These are phyloP conservation scores for Macrotus californicus DNA, from an alignment of 2,113 vertebrate species.

Conservation along the genomic window DNA sequence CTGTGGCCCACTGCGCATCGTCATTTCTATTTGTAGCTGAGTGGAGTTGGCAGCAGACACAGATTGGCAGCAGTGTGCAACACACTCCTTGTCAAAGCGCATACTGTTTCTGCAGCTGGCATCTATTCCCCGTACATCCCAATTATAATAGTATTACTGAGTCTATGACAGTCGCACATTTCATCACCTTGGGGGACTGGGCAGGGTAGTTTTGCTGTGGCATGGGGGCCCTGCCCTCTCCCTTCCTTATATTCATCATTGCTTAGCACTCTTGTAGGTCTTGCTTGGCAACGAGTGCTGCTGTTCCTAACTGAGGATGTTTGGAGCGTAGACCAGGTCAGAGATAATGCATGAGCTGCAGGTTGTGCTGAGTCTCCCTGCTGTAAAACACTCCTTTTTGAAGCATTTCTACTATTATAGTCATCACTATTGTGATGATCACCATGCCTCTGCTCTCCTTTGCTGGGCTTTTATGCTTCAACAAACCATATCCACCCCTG, in stretches of 20 bases:
- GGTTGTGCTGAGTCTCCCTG: not conserved
- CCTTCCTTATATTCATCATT: slow-evolving; percentile 5
- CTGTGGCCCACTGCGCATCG: slow-evolving; percentile 39
- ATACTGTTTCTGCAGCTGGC: slow-evolving; percentile 75
- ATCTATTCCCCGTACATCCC: slow-evolving; percentile 71
- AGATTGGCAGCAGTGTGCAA: slow-evolving; percentile 58
- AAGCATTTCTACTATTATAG: slow-evolving; percentile 31
- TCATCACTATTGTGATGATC: not conserved
- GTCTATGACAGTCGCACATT: slow-evolving; percentile 69
- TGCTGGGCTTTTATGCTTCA: not conserved
- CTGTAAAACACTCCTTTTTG: slow-evolving; percentile 29
- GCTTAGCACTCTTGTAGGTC: slow-evolving; percentile 52
- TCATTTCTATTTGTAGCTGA: slow-evolving; percentile 74
- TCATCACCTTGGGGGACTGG: slow-evolving; percentile 62
- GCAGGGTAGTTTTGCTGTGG: slow-evolving; percentile 40
- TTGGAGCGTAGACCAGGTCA: slow-evolving; percentile 34
- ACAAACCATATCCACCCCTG: not conserved
- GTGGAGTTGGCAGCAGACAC: slow-evolving; percentile 66
- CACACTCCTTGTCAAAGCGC: slow-evolving; percentile 69
- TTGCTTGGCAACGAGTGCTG: not conserved
- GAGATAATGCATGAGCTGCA: slow-evolving; percentile 35
- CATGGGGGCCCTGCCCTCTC: slow-evolving; percentile 12
- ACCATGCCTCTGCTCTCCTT: not conserved
- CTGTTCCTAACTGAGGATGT: not conserved
- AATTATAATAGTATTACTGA: slow-evolving; percentile 70